Evolutionary conservation across 2,888 invertebrate genomes (phyloP), one percentile per base, ranked within the genome.

Genomic region (Drosophila birchii): DNA sequence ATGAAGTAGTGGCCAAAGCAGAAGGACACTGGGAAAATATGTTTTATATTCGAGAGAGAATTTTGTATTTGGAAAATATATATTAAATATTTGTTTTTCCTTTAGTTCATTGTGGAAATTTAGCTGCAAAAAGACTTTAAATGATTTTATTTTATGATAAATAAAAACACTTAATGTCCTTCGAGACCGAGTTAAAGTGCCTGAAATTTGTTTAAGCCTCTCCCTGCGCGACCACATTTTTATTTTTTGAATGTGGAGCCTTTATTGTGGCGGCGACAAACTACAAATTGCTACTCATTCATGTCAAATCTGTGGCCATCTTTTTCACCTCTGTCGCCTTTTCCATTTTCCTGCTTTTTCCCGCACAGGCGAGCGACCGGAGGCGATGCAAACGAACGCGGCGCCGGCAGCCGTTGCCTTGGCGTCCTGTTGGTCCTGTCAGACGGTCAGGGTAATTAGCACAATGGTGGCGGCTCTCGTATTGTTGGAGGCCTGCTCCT

Each of bases 311-410:
- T 75, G 69, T 23, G 67, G 71, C 63, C 47, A 9, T 49, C 38
- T 71, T 36, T 29, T n/a, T 26, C 36, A 58, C 49, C 26, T 12
- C 41, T 73, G 68, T 75, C 23, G 36, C 16, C 78, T 55, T 76
- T 75, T 73, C 70, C 72, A 68, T 76, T 64, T 75, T 74, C 41
- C 60, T 49, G 36, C 44, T 69, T 78, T 70, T 91, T 4, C 4
- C 95, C 90, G 94, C 93, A 54, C 94, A 96, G 96, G 96, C 87
- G 96, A 96, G 92, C 94, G 95, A 90, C 96, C 96, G 83, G 96
- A 96, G 85, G 96, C 96, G 60, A 96, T 96, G 96, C 96, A 96
- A 93, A 96, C 95, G 75, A 95, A 95, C 88, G 95, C 95, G 74
- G 95, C 95, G 66, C 84, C 84, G 73, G 88, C 89, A 78, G 82